phyloP scores from a whole-genome alignment of 2,797 vertebrate genomes.

The Hydrocynus forskahlii region DNA sequence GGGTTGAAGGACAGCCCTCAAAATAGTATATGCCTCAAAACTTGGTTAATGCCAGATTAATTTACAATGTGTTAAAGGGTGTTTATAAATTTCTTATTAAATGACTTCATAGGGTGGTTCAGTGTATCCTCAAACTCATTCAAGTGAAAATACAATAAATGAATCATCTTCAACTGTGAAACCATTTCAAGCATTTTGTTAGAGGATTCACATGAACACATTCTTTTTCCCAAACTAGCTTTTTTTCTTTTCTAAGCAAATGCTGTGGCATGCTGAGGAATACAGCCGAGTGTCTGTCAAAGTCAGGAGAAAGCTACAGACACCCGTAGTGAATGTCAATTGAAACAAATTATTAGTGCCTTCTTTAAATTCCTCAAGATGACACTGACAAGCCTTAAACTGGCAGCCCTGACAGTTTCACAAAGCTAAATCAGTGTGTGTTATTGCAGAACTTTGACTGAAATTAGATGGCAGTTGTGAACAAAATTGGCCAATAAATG shows the following conservation, averaged over 20 bases:
- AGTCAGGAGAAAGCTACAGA: neutral
- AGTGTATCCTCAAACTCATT: neutral
- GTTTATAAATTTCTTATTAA: neutral
- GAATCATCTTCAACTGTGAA: neutral
- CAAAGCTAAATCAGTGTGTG: neutral
- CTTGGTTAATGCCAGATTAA: neutral
- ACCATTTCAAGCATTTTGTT: neutral
- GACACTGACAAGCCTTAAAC: neutral
- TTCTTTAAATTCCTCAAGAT: constrained; percentile 18
- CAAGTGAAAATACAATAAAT: constrained; percentile 4
- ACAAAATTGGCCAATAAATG: neutral
- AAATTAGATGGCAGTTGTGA: neutral
- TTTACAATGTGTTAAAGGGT: neutral
- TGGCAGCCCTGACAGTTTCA: neutral
- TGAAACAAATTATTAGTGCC: neutral
- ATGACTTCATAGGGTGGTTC: neutral
- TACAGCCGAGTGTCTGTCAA: neutral
- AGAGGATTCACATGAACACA: neutral
- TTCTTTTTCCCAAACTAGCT: neutral
- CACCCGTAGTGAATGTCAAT: neutral
- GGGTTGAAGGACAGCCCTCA: too few relatives aligned
- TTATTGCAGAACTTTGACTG: neutral
- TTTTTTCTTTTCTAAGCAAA: neutral
- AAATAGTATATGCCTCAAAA: neutral
- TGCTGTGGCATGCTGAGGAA: constrained; percentile 1